Evolutionary conservation across 2,888 invertebrate genomes (phyloP), one percentile per base, ranked within the genome.

Genomic region (Strigamia crassipes): DNA sequence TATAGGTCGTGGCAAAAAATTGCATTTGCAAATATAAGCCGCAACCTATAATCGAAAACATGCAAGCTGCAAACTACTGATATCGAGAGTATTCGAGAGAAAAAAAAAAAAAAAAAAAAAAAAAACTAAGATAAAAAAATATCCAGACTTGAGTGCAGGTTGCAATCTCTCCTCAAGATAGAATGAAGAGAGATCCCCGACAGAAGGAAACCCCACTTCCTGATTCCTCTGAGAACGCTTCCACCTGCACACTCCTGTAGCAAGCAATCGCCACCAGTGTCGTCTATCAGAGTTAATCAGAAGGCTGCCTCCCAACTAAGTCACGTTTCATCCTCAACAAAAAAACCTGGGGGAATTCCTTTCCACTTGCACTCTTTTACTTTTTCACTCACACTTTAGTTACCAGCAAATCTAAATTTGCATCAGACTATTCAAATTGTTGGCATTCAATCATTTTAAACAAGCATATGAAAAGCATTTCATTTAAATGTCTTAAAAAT

Each of bases 231-330:
- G 56, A 56, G 56, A 56, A 56, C 18, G 56, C 56, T 56, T 56
- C 56, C 56, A 56, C 56, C 56, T 56, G 56, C 56, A 56, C 56
- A 56, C 56, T 56, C n/a, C 56, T 56, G n/a, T 18, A n/a, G 9
- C 56, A 56, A 18, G 56, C 56, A 56, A 56, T 56, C 56, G 56
- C 56, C 56, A 56, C 56, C 56, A 56, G 56, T 56, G 56, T 21
- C 56, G 56, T 56, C 56, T 56, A 56, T 56, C 56, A 56, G 56
- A 56, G 56, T 56, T 56, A 56, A 56, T 56, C 56, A 56, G 56
- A 56, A 56, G 18, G 21, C 56, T 56, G 56, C 56, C 56, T 56
- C 56, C 8, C 56, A 56, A 56, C 56, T 56, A 56, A 56, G 56
- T 56, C 56, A 56, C 56, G 56, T 56, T 56, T 56, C 56, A 56